These are phyloP conservation scores for Antechinus stuartii DNA, from an alignment of 2,113 vertebrate species.

Conservation along the genomic window DNA sequence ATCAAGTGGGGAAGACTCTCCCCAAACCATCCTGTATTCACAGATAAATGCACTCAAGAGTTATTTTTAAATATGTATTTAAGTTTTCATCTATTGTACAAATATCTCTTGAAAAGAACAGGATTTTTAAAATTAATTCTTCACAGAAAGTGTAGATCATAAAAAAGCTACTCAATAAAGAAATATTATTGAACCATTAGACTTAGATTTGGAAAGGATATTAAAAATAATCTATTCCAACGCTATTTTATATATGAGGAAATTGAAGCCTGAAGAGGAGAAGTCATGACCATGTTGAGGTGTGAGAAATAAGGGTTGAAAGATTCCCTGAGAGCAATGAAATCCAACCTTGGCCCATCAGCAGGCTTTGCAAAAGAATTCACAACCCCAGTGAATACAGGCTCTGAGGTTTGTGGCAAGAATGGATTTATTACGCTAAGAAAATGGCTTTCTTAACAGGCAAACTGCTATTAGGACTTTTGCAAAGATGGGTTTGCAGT, in stretches of 20 bases:
- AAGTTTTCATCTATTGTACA: neutral
- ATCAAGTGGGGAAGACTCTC: neutral
- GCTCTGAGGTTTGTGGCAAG: no score
- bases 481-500: no score
- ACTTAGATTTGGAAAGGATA: neutral
- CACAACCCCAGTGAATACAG: no score
- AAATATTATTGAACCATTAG: neutral
- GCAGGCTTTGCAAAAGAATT: no score
- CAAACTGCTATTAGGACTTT: no score
- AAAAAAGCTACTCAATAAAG: neutral
- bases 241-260: neutral
- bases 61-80: neutral
- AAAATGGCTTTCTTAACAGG: no score
- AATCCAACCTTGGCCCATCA: no score
- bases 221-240: neutral
- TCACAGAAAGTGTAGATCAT: rapidly evolving
- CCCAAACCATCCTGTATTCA: neutral
- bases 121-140: neutral
- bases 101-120: neutral
- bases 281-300: neutral
- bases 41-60: neutral
- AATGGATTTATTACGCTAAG: no score
- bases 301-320: no score
- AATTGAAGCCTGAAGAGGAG: neutral
- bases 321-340: no score